Evolutionary conservation across 2,797 vertebrate genomes (phyloP), one percentile per base, ranked within the genome.

Genomic region (Saxicola maurus): DNA sequence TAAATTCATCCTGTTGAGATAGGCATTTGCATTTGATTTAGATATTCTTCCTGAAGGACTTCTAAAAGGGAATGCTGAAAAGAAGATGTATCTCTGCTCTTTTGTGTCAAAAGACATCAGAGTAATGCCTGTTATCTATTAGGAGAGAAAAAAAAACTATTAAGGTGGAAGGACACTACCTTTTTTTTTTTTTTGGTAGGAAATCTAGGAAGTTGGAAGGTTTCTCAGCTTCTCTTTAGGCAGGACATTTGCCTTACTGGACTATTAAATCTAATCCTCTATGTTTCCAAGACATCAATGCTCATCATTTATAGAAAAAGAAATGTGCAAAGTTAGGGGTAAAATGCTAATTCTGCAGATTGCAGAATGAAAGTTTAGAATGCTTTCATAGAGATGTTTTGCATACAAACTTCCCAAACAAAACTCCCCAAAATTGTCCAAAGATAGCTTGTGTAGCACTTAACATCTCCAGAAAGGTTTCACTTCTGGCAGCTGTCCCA

Each of bases 1-100:
- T 74, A 68, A 82, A 92, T 91, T 82, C 53, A 76, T 79, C 61
- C 17, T 82, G 16, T 82, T 89, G 69, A 87, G 51, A 61, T 51
- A 53, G 61, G 55, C 68, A 59, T 83, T 87, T 89, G 60, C 38
- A 67, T 88, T 83, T 86, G 20, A 79, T 82, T 86, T 79, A 82
- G 42, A 16, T 86, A 43, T 56, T 88, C 38, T 76, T 92, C 48
- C 28, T 78, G 64, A 86, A 86, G 45, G 48, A 69, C 27, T 90
- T 57, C 37, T 62, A 37, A 87, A 84, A 90, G 9, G 9, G 35
- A 87, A 67, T 82, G 11, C 11, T 76, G 24, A 67, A 76, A 73
- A 67, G 12, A 19, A 71, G 35, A 25, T 48, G 3, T 14, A 45
- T 21, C 10, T 79, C 48, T 77, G 66, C 4, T 48, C 15, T 77